phyloP scores from a whole-genome alignment of 2,888 invertebrate genomes.

The Rhabditoides inermis region DNA sequence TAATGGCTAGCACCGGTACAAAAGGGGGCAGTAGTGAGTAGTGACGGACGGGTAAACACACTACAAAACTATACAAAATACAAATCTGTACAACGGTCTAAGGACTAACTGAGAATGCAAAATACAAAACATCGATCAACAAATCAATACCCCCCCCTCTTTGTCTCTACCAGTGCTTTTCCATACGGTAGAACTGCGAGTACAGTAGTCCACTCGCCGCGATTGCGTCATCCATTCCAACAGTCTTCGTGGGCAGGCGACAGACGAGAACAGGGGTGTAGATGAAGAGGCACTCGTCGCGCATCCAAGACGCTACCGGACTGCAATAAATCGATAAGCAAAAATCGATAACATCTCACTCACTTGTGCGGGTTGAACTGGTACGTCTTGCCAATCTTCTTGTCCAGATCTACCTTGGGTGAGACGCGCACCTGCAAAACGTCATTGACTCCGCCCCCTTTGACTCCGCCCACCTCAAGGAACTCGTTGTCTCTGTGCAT shows the following conservation, averaged over 20 bases:
- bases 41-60: no score
- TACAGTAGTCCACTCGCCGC: slow-evolving; percentile 55
- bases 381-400: slow-evolving; percentile 41
- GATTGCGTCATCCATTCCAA: slow-evolving; percentile 57
- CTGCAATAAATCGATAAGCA: slow-evolving; percentile 27
- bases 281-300: slow-evolving; percentile 53
- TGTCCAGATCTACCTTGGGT: slow-evolving; percentile 50
- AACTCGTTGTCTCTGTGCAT: slow-evolving; percentile 13
- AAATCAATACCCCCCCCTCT: no score
- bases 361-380: slow-evolving; percentile 49
- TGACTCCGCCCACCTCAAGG: no score
- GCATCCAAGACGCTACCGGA: slow-evolving; percentile 54
- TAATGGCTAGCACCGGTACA: no score
- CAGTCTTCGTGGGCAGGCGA: slow-evolving; percentile 54
- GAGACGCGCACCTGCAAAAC: slow-evolving; percentile 54
- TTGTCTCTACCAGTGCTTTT: no score
- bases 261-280: slow-evolving; percentile 57
- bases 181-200: slow-evolving; percentile 52
- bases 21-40: no score
- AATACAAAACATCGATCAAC: no score
- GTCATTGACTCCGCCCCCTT: slow-evolving; percentile 14
- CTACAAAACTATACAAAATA: no score
- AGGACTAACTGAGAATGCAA: no score
- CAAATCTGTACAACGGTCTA: no score
- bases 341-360: no score